Conservation (phyloP, 2,797 vertebrate genomes). For the Catamblyrhynchus diadema region DNA sequence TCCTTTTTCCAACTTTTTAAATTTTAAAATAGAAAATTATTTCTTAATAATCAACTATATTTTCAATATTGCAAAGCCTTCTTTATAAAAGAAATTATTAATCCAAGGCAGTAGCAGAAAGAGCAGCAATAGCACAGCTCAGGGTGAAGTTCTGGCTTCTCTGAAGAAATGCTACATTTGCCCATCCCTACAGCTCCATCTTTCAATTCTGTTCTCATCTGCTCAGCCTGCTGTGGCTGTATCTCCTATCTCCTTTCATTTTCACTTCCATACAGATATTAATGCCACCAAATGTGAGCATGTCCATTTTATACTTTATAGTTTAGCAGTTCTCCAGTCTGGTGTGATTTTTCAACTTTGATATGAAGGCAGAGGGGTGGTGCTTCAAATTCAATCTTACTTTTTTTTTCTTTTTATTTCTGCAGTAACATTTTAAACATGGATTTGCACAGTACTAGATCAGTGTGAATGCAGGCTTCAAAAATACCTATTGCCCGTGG, state of each 20-base stretch:
- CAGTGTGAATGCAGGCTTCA: not conserved
- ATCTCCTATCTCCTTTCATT: not conserved
- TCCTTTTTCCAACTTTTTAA: not conserved
- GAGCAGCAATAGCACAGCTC: not conserved
- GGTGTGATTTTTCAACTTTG: not conserved
- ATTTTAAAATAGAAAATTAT: not conserved
- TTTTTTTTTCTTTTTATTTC: not conserved
- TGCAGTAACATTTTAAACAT: not conserved
- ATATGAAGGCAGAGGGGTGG: not conserved
- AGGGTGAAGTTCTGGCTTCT: not conserved
- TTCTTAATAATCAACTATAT: not conserved
- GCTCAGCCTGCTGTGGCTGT: not conserved
- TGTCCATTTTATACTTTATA: not conserved
- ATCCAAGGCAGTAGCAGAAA: not conserved
- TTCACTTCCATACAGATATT: not conserved
- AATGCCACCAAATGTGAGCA: not conserved
- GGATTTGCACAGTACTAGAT: not conserved
- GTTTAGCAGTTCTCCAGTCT: not conserved
- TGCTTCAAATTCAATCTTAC: not conserved
- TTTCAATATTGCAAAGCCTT: not conserved
- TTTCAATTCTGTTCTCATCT: not conserved
- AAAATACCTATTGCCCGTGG: not conserved
- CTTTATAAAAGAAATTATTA: not conserved
- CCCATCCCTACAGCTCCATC: not conserved
- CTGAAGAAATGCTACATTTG: not conserved